phyloP scores from a whole-genome alignment of 2,797 vertebrate genomes.

The Coreius guichenoti region DNA sequence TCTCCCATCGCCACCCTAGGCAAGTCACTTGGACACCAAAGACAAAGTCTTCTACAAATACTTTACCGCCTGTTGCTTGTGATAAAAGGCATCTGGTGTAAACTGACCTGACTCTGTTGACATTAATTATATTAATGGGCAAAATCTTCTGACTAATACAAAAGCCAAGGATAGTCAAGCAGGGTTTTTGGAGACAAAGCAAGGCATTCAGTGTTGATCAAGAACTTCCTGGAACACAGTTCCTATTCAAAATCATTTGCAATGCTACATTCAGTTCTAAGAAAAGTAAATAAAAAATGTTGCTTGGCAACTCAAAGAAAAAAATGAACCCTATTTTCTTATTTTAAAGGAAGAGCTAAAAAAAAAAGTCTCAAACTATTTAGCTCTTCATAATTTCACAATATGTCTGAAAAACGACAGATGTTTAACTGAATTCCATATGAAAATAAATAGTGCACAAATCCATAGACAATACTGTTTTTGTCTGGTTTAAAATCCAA shows the following conservation, averaged over 20 bases:
- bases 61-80: background rate
- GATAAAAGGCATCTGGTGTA: background rate
- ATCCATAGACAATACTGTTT: background rate
- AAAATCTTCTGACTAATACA: conserved; percentile 5
- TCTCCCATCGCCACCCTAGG: background rate
- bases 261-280: conserved; percentile 58
- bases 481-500: conserved; percentile 28
- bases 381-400: background rate
- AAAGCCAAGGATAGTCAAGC: background rate
- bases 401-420: background rate
- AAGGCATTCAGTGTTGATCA: background rate
- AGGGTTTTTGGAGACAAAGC: background rate
- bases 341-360: conserved; percentile 42
- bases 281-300: conserved; percentile 53
- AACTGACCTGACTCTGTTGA: conserved; percentile 9
- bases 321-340: conserved; percentile 55
- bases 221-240: background rate
- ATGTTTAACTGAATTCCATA: background rate
- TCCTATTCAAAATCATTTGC: conserved; percentile 46
- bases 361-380: background rate
- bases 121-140: conserved; percentile 7
- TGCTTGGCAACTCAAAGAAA: conserved; percentile 59
- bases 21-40: background rate
- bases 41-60: background rate
- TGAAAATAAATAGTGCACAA: background rate